Evolutionary conservation across 2,888 invertebrate species (phyloP), one percentile per base, ranked within the genome.

Genomic region (Acanthopleura granulata): DNA sequence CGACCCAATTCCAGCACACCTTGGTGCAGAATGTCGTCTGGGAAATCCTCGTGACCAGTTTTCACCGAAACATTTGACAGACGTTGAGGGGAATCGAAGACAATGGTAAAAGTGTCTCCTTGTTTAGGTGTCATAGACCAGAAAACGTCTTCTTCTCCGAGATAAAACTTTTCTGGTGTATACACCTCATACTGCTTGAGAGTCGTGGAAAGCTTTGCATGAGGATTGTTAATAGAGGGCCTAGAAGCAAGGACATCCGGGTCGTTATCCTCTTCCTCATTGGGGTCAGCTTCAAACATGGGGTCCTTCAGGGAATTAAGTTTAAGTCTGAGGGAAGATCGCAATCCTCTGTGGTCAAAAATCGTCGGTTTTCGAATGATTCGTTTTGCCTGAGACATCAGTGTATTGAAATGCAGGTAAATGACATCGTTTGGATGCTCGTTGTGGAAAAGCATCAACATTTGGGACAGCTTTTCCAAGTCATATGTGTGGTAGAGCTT

Each of bases 141-240:
- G 74, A 82, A 85, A 61, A 75, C 79, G 18, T 72, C 72, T 0
- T 49, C 50, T 15, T 66, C 66, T 6, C 66, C 66, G 72, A 78
- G 76, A 74, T 91, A 91, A 9, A 89, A 89, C 18, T 86, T 81
- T 30, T 86, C 85, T 0, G 89, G 85, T 27, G 81, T 78, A 78
- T 86, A 85, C 40, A 83, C 81, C 40, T 85, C 83, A 79, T 87
- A 86, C 61, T 86, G 78, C 49, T 82, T 76, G 79, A 91, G 86
- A 49, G 87, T 86, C 9, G 90, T 89, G 18, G 85, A 77, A 16
- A 91, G 79, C 49, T 82, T 83, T 0, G 90, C 91, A 6, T 85
- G 79, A 0, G 91, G 91, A 78, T 91, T 89, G 30, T 75, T 74
- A n/a, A 80, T 66, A 6, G 4, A 6, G 18, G 16, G 15, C 6